Evolutionary conservation across 2,888 invertebrate genomes (phyloP), one percentile per base, ranked within the genome.

Genomic region (Caenorhabditis sp.): DNA sequence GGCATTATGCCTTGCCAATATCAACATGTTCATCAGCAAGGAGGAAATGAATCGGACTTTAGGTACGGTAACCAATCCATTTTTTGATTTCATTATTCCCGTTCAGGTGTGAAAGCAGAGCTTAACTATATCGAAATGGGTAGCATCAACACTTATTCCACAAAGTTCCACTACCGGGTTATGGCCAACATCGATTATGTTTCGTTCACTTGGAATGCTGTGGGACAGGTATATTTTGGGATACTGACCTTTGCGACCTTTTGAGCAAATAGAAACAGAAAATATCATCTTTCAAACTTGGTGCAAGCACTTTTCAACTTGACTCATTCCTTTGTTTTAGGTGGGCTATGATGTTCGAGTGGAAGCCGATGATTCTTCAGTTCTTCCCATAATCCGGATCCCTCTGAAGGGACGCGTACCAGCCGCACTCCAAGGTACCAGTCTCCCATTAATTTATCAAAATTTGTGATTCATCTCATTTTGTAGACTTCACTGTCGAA

Each of bases 41-140:
- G 86, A 88, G 26, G 92, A 92, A 66, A 91, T 91, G 90, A 90
- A 91, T 59, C 73, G 92, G 35, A 92, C 92, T 7, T 74, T 91
- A 7, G 92, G 91, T 91, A 72, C 76, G 85, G 5, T 7, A 12
- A 24, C 38, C 6, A 10, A 38, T 12, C 61, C 69, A 24, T 61
- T 16, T 49, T 24, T 0, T 38, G 68, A 24, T 28, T 22, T 2
- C 5, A 28, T 6, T 31, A 7, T 6, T 44, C n/a, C 2, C 14
- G 63, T 88, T 44, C 64, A 91, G 91, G 91, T 54, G 86, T 91
- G 8, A 83, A 86, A 61, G 91, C 91, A 2, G 91, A 90, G 64
- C 82, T 91, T 84, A 86, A 85, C 70, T 91, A 91, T 80, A 86
- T 91, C 12, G 89, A 90, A 73, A 84, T 86, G 58, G 91, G 91